Evolutionary conservation across 2,113 vertebrate species (phyloP), one percentile per base, ranked within the genome.

Genomic region (Aptenodytes patagonicus): DNA sequence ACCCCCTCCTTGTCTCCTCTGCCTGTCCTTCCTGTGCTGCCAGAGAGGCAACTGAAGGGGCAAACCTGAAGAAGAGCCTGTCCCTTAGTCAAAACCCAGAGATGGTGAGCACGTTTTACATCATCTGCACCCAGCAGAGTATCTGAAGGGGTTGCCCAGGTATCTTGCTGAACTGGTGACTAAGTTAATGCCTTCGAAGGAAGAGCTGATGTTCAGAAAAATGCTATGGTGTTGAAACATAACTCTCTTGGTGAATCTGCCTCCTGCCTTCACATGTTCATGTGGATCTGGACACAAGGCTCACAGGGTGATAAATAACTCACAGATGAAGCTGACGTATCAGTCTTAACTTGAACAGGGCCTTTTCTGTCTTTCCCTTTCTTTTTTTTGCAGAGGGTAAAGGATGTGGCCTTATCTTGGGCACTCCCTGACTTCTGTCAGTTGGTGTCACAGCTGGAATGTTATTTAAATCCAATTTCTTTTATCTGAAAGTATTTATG

Each of bases 401-500:
- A 80, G 49, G 75, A 66, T 42, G 70, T 44, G 42, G 26, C 51
- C 44, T 89, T 95, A 95, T 95, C 90, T 91, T 89, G 65, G 89
- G 62, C 65, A 94, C 81, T 91, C 69, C 21, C 46, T 55, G 81
- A 84, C 64, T 96, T 65, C 81, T 82, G 83, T 77, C 81, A 61
- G 61, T 89, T 73, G 87, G 52, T 96, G 86, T 96, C 76, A 88
- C 80, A 83, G 57, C 32, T 82, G 85, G 82, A 89, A 86, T 78
- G 82, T 72, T 87, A 85, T 83, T 91, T 97, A 89, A 92, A 95
- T 81, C 58, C 31, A 87, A 82, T 87, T 95, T 95, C 44, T 96
- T 87, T 94, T 94, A 75, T 93, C 93, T 83, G 90, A 70, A 93
- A 79, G 89, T 95, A 72, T 73, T 95, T 89, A 89, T 85, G 47